Evolutionary conservation across 2,113 vertebrate genomes (phyloP).

Genomic region (Pluvialis apricaria): DNA sequence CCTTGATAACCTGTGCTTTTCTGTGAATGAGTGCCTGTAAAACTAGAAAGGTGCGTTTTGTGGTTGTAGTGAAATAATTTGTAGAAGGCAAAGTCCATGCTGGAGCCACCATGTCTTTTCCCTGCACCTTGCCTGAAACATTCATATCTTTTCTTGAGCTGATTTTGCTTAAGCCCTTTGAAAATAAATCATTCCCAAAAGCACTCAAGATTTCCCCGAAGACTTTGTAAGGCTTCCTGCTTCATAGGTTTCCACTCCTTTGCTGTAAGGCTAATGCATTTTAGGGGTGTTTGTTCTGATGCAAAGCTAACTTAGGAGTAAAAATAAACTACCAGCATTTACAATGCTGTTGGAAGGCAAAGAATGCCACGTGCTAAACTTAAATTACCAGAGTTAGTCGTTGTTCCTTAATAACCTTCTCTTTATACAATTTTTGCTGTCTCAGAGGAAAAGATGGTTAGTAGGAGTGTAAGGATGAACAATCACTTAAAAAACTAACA

Average conservation of each 20-base stretch:
- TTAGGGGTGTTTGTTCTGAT: constrained; percentile 69
- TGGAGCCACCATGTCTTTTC: constrained; percentile 27
- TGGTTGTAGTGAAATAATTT: neutral
- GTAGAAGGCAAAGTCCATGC: neutral
- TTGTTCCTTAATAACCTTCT: neutral
- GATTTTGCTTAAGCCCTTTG: constrained; percentile 65
- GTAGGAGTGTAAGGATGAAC: neutral
- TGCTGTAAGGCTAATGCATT: constrained; percentile 69
- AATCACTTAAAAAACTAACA: neutral
- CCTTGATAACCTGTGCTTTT: neutral
- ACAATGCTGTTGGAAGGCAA: constrained; percentile 27
- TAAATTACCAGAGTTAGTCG: neutral
- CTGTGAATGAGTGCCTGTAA: neutral
- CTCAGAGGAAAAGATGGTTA: neutral
- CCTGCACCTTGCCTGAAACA: constrained; percentile 42
- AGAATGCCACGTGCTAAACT: constrained; percentile 11
- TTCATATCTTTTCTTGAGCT: constrained; percentile 63
- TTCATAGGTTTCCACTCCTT: constrained; percentile 60
- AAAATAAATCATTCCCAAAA: constrained; percentile 75
- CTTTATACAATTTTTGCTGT: neutral
- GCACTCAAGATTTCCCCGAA: constrained; percentile 74
- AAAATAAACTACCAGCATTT: constrained; percentile 55
- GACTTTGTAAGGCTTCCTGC: constrained; percentile 68
- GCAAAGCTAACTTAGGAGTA: constrained; percentile 59
- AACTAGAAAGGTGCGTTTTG: neutral